Base-by-base conservation (phyloP, 2,888 invertebrate species). In the Laspeyria flexula region DNA sequence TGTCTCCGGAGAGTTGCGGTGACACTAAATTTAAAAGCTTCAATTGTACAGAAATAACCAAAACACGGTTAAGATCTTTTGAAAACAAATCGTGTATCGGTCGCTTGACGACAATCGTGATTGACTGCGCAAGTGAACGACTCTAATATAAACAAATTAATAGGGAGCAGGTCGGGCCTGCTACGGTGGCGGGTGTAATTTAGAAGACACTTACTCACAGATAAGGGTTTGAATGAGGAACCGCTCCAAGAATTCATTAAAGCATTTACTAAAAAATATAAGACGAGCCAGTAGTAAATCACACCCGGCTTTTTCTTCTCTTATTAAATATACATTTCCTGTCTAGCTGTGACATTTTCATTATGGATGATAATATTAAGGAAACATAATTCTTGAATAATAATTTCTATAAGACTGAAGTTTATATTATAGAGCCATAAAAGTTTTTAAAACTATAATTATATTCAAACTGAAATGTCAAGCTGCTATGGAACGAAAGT, bases 61-160 rank as follows among this genome's bases (percentile, higher is more conserved):
- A 85, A 90, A 90, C 90, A 90, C 86, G 89, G 90, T 90, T 90
- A 88, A 86, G 90, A 91, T 90, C 91, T 91, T 90, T 89, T 72
- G 86, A 87, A 90, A 91, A 92, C 91, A 90, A 90, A 92, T 92
- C 89, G 91, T 84, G 85, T 83, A 90, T 90, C 87, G 91, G 88
- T 84, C 83, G 86, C 81, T 82, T 83, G 91, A 85, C 89, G 90
- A 90, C 90, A 89, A 88, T 86, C 85, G 84, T 90, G 91, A 92
- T 90, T 86, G 91, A 91, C 88, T 90, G 91, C 91, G 88, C 91
- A 90, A 87, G 90, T 92, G 91, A 91, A 83, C 84, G 81, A 75
- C 83, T 87, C 88, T 91, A 91, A 91, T 91, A 90, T 90, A 91
- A 92, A 91, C 91, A 91, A 90, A 92, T 91, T 92, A 91, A 90